These are phyloP conservation scores for Thalassaphorura encarpata DNA, from an alignment of 1,140 invertebrate species.

Conservation along the genomic window DNA sequence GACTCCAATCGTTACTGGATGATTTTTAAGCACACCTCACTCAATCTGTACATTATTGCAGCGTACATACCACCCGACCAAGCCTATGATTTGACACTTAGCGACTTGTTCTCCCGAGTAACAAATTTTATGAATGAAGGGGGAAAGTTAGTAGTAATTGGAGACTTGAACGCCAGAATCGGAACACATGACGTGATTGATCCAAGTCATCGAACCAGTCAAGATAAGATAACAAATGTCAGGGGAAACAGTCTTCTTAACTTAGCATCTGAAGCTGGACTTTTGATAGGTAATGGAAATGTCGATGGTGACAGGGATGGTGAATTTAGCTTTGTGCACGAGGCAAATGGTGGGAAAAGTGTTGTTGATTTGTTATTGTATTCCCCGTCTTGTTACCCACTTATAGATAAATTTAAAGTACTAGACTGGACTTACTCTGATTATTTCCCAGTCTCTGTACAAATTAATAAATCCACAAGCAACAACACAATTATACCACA, in stretches of 20 bases:
- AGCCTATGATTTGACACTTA: no score
- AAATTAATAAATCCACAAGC: background rate
- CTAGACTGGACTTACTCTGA: background rate
- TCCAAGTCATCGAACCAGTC: background rate
- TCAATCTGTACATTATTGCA: no score
- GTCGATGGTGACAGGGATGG: background rate
- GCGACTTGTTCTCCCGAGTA: no score
- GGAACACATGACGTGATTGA: background rate
- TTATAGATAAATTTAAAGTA: background rate
- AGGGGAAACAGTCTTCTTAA: background rate
- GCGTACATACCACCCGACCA: no score
- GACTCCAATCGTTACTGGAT: no score
- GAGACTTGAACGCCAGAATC: slow-evolving; percentile 2
- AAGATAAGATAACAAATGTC: background rate
- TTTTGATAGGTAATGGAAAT: background rate
- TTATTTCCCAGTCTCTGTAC: background rate
- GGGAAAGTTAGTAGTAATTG: background rate
- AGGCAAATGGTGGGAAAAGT: background rate
- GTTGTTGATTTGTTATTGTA: background rate
- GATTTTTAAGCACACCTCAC: no score
- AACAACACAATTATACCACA: background rate
- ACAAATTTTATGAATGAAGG: no score
- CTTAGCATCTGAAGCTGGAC: background rate
- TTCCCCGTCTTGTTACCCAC: background rate
- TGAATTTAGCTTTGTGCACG: background rate